Evolutionary conservation across 2,888 invertebrate species (phyloP).

Genomic region (Drosophila gaucha): DNA sequence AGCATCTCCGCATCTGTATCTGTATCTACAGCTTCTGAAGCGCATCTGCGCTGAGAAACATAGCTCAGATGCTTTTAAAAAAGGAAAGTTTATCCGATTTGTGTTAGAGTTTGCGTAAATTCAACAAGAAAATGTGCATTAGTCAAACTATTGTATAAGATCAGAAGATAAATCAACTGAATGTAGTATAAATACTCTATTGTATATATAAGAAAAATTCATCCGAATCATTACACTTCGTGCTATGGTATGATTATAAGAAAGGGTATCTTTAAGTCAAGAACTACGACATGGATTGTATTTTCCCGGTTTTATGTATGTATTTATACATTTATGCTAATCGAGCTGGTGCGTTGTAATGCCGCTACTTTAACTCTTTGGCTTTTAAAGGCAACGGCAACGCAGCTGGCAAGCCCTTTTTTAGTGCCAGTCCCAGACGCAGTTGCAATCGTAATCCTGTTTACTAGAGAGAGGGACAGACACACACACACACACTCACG

Average conservation of each 20-base stretch:
- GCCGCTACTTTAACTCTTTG: conserved; percentile 80
- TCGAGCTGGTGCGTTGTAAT: conserved; percentile 76
- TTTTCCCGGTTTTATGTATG: conserved; percentile 56
- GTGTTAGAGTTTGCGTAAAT: not conserved
- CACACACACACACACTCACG: not conserved
- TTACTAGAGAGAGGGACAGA: conserved; percentile 10
- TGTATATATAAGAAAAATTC: too few relatives aligned
- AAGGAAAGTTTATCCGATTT: conserved; percentile 22
- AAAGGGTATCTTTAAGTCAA: conserved; percentile 1
- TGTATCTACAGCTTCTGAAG: conserved; percentile 36
- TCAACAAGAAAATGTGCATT: too few relatives aligned
- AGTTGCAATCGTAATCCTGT: conserved; percentile 43
- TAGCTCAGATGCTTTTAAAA: conserved; percentile 3
- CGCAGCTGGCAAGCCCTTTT: conserved; percentile 68
- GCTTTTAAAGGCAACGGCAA: conserved; percentile 69
- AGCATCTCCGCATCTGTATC: conserved; percentile 33
- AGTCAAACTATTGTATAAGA: too few relatives aligned
- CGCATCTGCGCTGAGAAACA: conserved; percentile 32
- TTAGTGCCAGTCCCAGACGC: conserved; percentile 38
- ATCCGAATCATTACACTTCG: too few relatives aligned
- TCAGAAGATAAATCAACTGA: not conserved
- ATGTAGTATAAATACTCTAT: not conserved
- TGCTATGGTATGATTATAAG: too few relatives aligned
- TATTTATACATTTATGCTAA: conserved; percentile 80
- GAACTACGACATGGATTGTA: not conserved